Evolutionary conservation across 1,140 invertebrate species (phyloP).

Genomic region (Hyphantria cunea): DNA sequence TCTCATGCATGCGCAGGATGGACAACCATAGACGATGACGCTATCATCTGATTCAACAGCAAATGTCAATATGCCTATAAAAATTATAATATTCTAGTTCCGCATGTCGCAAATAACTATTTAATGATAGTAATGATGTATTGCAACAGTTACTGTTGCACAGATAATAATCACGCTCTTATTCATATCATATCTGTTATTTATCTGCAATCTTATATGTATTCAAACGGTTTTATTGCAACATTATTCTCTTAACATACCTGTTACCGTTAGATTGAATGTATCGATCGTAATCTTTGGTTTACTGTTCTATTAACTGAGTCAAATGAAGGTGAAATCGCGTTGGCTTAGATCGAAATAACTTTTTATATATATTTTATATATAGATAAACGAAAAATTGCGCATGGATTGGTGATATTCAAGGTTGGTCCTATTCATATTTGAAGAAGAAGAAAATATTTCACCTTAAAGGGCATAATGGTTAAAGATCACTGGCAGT

Average conservation of each 20-base stretch:
- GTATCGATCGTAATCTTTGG: constrained; percentile 5
- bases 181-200: constrained; percentile 27
- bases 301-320: background rate
- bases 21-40: constrained; percentile 34
- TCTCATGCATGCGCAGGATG: constrained; percentile 41
- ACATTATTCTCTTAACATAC: background rate
- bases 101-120: constrained; percentile 35
- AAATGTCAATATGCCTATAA: constrained; percentile 39
- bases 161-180: constrained; percentile 18
- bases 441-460: background rate
- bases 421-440: background rate
- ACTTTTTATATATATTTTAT: too few relatives aligned
- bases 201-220: constrained; percentile 27
- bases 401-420: background rate
- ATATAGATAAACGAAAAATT: too few relatives aligned
- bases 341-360: background rate
- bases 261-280: background rate
- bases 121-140: constrained; percentile 32
- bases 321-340: background rate
- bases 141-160: constrained; percentile 28
- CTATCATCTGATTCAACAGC: constrained; percentile 49
- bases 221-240: background rate
- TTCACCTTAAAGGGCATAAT: background rate
- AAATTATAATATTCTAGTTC: constrained; percentile 43
- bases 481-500: too few relatives aligned